Evolutionary conservation across 30 jellyfish, hydroid and myxozoan genomes (phyloP).

Genomic region (Aurelia aurita complex sp. Pacific): DNA sequence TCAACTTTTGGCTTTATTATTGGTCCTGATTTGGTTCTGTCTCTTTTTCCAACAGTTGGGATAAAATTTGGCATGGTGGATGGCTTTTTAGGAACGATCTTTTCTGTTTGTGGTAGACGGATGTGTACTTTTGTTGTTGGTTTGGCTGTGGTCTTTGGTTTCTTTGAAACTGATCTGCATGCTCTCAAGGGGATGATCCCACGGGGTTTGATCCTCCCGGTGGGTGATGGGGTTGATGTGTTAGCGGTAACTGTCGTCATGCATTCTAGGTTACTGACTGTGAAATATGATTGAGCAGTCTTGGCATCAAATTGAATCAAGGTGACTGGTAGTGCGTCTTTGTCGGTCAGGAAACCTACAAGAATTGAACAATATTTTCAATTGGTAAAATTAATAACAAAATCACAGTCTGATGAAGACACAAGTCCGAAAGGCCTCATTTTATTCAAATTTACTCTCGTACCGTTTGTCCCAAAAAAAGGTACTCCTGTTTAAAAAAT

Average conservation of each 20-base stretch:
- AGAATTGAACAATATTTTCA: too few relatives aligned
- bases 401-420: too few relatives aligned
- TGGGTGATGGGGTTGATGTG: conserved; percentile 8
- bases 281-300: conserved; percentile 67
- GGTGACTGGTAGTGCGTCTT: conserved; percentile 77
- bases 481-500: too few relatives aligned
- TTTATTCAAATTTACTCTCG: too few relatives aligned
- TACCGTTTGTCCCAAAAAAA: too few relatives aligned
- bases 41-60: not conserved
- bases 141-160: conserved; percentile 53
- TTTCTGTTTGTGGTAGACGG: conserved; percentile 50
- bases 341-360: conserved; percentile 80
- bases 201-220: not conserved
- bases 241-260: conserved; percentile 7
- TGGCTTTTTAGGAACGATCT: conserved; percentile 13
- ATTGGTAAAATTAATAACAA: too few relatives aligned
- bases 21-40: not conserved
- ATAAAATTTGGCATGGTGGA: not conserved
- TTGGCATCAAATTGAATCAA: conserved; percentile 60
- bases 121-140: conserved; percentile 15
- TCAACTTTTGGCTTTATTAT: conserved; percentile 18
- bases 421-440: too few relatives aligned
- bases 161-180: conserved; percentile 69
- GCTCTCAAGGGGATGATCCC: conserved; percentile 65
- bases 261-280: conserved; percentile 87